These are phyloP conservation scores for Meles meles DNA, from an alignment of 2,113 vertebrate genomes.

Conservation along the genomic window DNA sequence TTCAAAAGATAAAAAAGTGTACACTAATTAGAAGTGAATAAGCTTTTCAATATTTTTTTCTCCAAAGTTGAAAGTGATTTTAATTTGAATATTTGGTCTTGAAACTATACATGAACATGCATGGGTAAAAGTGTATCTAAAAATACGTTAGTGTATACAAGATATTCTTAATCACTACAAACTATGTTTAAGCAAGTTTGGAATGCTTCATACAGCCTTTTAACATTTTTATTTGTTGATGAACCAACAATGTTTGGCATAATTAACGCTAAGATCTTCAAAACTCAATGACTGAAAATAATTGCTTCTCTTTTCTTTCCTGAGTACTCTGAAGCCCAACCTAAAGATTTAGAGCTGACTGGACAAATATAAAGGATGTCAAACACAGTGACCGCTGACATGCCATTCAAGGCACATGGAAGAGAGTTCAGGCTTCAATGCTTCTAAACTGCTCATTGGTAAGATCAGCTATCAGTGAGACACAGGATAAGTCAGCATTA, in stretches of 20 bases:
- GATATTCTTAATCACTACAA: constrained; percentile 69
- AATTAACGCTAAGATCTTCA: constrained; percentile 93
- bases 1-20: constrained; percentile 42
- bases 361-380: constrained; percentile 95
- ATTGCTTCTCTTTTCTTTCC: constrained; percentile 94
- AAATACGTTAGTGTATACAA: constrained; percentile 64
- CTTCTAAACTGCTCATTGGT: constrained; percentile 88
- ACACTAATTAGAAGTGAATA: constrained; percentile 30
- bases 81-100: constrained; percentile 35
- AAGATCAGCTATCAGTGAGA: constrained; percentile 92
- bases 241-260: constrained; percentile 88
- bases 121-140: constrained; percentile 53
- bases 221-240: constrained; percentile 87
- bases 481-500: constrained; percentile 90
- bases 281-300: constrained; percentile 95
- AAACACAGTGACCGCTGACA: constrained; percentile 91
- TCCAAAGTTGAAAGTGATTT: constrained; percentile 23
- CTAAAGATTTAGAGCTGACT: constrained; percentile 94
- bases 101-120: constrained; percentile 40
- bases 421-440: constrained; percentile 89
- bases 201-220: constrained; percentile 62
- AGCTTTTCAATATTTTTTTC: constrained; percentile 14
- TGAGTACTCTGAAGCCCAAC: constrained; percentile 86
- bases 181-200: constrained; percentile 58
- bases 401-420: constrained; percentile 90